phyloP scores from a whole-genome alignment of 2,797 vertebrate genomes.

The Kryptopterus vitreolus region DNA sequence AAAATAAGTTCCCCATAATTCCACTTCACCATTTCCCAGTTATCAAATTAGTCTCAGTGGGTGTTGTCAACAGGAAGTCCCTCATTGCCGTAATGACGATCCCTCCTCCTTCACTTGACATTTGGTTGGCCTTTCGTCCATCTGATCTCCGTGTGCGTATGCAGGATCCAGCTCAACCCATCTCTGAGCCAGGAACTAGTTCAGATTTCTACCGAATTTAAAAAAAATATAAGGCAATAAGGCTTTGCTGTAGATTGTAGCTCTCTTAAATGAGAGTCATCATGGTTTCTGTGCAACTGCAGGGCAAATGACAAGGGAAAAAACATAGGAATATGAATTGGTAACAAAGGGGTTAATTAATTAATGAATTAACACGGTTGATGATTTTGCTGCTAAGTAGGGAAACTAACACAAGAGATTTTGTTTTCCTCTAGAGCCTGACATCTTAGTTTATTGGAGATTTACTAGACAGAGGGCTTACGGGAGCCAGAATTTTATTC shows the following conservation, averaged over 20 bases:
- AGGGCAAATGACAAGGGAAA: neutral
- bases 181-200: slow-evolving; percentile 9
- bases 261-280: neutral
- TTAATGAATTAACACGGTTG: no score
- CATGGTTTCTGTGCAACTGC: neutral
- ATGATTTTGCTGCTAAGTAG: neutral
- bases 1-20: neutral
- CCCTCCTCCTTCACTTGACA: slow-evolving; percentile 65
- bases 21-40: slow-evolving; percentile 59
- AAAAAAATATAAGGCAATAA: neutral
- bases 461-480: neutral
- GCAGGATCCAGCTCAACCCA: slow-evolving; percentile 39
- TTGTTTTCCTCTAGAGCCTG: neutral
- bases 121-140: slow-evolving; percentile 68
- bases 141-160: slow-evolving; percentile 40
- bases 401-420: neutral
- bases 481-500: no score
- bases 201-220: neutral
- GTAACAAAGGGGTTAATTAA: neutral
- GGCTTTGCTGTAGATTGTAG: neutral
- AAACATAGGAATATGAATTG: neutral
- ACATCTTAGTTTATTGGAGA: neutral
- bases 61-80: slow-evolving; percentile 74
- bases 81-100: slow-evolving; percentile 54
- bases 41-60: slow-evolving; percentile 66